Conservation (phyloP, 2,888 invertebrate species). For the Fragum sueziense region DNA sequence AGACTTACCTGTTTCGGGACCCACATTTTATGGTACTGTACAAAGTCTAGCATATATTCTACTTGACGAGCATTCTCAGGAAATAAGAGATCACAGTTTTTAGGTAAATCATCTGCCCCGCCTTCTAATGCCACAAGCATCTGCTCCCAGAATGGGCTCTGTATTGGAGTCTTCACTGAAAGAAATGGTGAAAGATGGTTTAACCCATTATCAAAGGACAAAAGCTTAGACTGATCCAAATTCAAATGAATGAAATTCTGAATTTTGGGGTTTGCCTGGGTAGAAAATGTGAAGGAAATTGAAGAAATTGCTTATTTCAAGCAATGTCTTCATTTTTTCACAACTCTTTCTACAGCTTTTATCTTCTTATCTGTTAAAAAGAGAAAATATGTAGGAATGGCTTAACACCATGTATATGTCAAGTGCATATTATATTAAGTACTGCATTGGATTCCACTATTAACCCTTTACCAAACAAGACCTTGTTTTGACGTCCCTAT, state of each 20-base stretch:
- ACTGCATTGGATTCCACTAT: too few species aligned
- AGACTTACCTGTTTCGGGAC: constrained; percentile 72
- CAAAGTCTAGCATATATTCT: constrained; percentile 71
- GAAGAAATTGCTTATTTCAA: background rate
- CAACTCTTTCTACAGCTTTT: background rate
- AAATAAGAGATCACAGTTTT: constrained; percentile 68
- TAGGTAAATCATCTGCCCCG: constrained; percentile 62
- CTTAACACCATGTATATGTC: too few species aligned
- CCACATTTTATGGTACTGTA: constrained; percentile 68
- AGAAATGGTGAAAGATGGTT: constrained; percentile 1
- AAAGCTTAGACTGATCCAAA: too few species aligned
- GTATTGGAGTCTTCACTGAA: constrained; percentile 71
- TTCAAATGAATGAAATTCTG: too few species aligned
- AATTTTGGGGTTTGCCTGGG: too few species aligned
- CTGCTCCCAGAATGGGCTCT: constrained; percentile 65
- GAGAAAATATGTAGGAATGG: background rate
- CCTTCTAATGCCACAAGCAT: constrained; percentile 59
- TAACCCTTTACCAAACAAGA: too few species aligned
- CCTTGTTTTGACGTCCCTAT: too few species aligned
- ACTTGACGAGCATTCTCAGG: constrained; percentile 70
- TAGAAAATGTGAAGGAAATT: too few species aligned
- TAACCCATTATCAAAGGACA: too few species aligned
- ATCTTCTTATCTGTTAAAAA: background rate
- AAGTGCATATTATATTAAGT: too few species aligned
- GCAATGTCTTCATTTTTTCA: background rate